Base-by-base conservation (phyloP, 2,888 invertebrate species). In the Nysson spinosus region DNA sequence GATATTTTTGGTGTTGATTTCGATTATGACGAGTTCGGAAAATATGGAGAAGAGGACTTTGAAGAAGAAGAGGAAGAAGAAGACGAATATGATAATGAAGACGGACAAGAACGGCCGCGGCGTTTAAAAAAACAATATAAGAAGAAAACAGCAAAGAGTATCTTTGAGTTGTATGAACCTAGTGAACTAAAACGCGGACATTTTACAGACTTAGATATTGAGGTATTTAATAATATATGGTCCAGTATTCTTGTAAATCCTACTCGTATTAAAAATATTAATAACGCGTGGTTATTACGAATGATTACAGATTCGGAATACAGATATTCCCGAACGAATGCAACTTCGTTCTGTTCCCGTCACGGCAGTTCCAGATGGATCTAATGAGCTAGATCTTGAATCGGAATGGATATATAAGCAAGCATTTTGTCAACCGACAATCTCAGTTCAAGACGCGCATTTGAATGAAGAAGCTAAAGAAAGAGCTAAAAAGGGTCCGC, bases 1-100 rank as follows among this genome's bases (percentile, higher is more conserved):
- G 99, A 99, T 85, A 97, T 99, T 72, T 99, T 99, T 85, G 99
- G 99, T 20, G 97, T 98, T n/a, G 99, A 99, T 86, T 98, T 99
- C 88, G 98, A 96, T 83, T 96, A 94, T 83, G 96, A 96, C 61
- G 96, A 96, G 74, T 95, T 96, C 87, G 93, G 93, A 50, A 95
- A 95, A 82, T 95, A 95, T 82, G 95, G 93, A 4, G 95, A 95
- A 50, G 96, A 96, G 70, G 95, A 95, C 65, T 94, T 96, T 78
- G 93, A 94, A 51, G 95, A 95, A 1, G 95, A 94, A 6, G 94
- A 94, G 52, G 90, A 93, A 37, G 94, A 94, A 73, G 94, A 95
- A 66, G 95, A 95, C 75, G 91, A 94, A 55, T 94, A 94, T 62
- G 94, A 94, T 68, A 93, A 93, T 14, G 92, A 92, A 4, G 94